Percentiles rank a stretch among this genome's conserved stretches.
These are phyloP conservation scores for Hydractinia symbiolongicarpus DNA, from an alignment of 30 jellyfish, hydroid and myxozoan species.

Conservation along the genomic window DNA sequence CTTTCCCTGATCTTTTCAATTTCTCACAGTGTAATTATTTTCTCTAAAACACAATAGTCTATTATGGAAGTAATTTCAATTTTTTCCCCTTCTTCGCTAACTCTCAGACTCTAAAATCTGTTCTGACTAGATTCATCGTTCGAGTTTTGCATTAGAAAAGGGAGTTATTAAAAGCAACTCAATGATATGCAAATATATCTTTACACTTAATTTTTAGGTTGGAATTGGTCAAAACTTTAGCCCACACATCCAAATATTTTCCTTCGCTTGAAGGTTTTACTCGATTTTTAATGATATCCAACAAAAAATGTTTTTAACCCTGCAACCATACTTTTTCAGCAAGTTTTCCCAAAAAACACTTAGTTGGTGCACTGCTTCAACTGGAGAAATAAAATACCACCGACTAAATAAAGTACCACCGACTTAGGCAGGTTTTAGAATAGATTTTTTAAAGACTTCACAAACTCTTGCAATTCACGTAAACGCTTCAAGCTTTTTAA, in stretches of 20 bases:
- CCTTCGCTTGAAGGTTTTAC: slow-evolving; percentile 1
- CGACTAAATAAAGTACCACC: too few species aligned
- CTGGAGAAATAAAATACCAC: neutral
- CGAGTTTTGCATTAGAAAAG: slow-evolving; percentile 2
- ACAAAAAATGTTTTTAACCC: neutral
- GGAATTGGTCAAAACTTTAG: slow-evolving; percentile 5
- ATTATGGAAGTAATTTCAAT: too few species aligned
- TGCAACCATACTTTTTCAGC: neutral
- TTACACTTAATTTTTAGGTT: slow-evolving; percentile 1
- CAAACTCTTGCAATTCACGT: slow-evolving; percentile 8
- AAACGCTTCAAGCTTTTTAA: neutral
- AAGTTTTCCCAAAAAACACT: slow-evolving; percentile 3
- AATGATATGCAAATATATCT: slow-evolving; percentile 3
- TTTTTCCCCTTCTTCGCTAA: slow-evolving; percentile 7
- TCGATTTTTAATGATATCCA: neutral
- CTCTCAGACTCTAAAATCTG: slow-evolving; percentile 10
- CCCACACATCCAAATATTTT: slow-evolving; percentile 10
- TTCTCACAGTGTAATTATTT: too few species aligned
- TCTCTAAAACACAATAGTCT: too few species aligned
- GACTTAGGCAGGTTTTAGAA: slow-evolving; percentile 8
- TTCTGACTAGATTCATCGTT: slow-evolving; percentile 6
- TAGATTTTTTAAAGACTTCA: too few species aligned
- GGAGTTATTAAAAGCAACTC: slow-evolving; percentile 3
- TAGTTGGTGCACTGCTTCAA: slow-evolving; percentile 1
- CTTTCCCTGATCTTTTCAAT: too few species aligned